Evolutionary conservation across 64 coral and sea anemone genomes (phyloP), one percentile per base, ranked within the genome.

Genomic region (Montipora cactus): DNA sequence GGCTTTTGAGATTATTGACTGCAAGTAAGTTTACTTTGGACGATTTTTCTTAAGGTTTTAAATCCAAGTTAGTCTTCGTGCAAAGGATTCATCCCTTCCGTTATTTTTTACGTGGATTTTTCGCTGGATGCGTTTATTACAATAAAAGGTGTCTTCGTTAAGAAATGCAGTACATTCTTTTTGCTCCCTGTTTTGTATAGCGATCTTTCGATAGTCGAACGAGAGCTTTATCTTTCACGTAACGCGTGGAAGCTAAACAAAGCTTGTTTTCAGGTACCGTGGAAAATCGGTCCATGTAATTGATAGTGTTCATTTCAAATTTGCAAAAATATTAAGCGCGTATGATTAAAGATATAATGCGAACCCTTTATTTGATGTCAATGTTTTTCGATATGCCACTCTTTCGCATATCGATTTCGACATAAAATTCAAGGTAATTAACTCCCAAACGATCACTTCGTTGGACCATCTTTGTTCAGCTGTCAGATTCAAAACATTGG

Each of bases 401-500:
- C 82, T 49, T 71, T 49, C 37, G 23, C 82, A 72, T n/a, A 86
- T 72, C 66, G 66, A 86, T 71, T 86, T 86, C 47, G 82, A 86
- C 82, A 22, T 86, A 72, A 86, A 86, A 86, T 86, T 86, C 82
- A 86, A 86, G 45, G 66, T 86, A 86, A 86, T 86, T 86, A 86
- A 72, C 82, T 86, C 71, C 13, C 44, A 51, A 50, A 51, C 37
- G 82, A 86, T 86, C 67, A 8, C 59, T 84, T 51, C 44, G 82
- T 86, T 49, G 64, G 13, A 4, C 16, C 2, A 72, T 49, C 46
- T 86, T 86, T 86, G 66, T 50, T 4, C 82, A 86, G 82, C 82
- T 86, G 82, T 12, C 82, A 86, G 82, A 25, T 86, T 86, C 14
- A 86, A 70, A 86, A 86, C 82, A 86, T n/a, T 13, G 14, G 47